Evolutionary conservation across 1,140 invertebrate species (phyloP), one percentile per base, ranked within the genome.

Genomic region (Olivierus martensii): DNA sequence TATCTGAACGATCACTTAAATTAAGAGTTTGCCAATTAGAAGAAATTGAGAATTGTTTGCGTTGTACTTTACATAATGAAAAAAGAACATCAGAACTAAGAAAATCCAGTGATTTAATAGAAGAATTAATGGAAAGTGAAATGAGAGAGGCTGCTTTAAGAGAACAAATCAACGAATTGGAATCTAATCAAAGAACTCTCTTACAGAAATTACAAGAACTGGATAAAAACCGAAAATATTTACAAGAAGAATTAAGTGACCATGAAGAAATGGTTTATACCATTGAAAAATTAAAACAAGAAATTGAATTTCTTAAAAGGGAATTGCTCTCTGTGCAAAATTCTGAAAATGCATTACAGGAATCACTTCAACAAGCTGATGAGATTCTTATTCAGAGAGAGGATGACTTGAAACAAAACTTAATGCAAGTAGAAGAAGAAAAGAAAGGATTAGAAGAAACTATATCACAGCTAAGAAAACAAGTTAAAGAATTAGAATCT

Each of bases 241-340:
- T 67, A 15, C 55, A 65, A 48, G 51, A 45, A 5, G 58, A 69
- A 36, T 38, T 70, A 21, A 43, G 57, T n/a, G 66, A 71, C n/a
- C 63, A 68, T 42, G 69, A 71, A 41, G 63, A 65, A 46, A 51
- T 68, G 0, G 52, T 66, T 38, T 52, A 52, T 4, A 61, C 57
- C 18, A 46, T 71, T 9, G 54, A 62, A 11, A 61, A 67, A 38
- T 46, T 65, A 15, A 63, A 64, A 19, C 58, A 60, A 39, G 57
- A 55, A 17, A 63, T 67, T 38, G 60, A 58, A 38, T 55, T 55
- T n/a, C 42, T 67, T 15, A 55, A 62, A 28, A 62, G 60, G 37
- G 56, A 67, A n/a, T 57, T 71, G 10, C 63, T 66, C 41, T 67
- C 69, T 47, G 51, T 69, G 37, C 67, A 69, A 53, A 57, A 59